Percentiles rank a stretch among this genome's conserved stretches.
These are phyloP conservation scores for Ptychochromis oligacanthus DNA, from an alignment of 2,113 vertebrate species.

Conservation along the genomic window DNA sequence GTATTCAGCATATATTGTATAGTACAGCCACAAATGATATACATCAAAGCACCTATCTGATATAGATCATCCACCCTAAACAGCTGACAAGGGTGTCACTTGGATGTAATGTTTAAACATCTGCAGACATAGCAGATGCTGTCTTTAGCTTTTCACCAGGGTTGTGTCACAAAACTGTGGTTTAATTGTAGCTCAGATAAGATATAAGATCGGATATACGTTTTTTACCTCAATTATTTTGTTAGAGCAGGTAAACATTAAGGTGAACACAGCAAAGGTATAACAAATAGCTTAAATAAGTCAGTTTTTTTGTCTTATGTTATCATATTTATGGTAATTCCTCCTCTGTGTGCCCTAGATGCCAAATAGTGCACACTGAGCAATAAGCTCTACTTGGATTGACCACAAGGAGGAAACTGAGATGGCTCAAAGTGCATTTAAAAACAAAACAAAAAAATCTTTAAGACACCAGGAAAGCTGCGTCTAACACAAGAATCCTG, in stretches of 20 bases:
- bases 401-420: neutral
- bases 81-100: neutral
- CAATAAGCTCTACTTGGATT: neutral
- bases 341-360: neutral
- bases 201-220: no score
- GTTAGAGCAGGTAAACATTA: accelerated
- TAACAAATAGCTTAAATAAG: neutral
- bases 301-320: neutral
- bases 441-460: constrained; percentile 2
- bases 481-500: neutral
- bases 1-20: no score
- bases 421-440: neutral
- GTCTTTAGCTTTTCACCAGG: neutral
- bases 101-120: neutral
- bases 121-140: neutral
- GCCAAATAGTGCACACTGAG: neutral
- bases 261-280: neutral
- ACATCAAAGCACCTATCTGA: no score
- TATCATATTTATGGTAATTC: neutral
- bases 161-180: neutral
- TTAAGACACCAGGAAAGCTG: constrained; percentile 11
- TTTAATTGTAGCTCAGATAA: neutral
- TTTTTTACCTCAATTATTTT: neutral
- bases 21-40: no score
- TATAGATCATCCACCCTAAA: no score